Conservation (phyloP, 2,797 vertebrate species). For the Karalla daura region DNA sequence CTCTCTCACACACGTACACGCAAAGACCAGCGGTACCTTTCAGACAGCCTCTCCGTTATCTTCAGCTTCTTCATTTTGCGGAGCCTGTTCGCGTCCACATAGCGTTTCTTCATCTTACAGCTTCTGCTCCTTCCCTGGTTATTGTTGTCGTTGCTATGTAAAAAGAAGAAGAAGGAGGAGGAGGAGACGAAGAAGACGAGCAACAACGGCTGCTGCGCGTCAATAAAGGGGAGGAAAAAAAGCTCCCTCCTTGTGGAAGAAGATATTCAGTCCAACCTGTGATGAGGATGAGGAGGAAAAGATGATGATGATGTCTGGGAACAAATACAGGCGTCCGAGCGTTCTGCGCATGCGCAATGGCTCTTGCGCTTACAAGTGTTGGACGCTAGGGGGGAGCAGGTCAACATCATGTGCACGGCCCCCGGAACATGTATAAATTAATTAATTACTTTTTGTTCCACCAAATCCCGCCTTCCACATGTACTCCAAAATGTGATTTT, state of each 20-base stretch:
- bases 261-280: conserved; percentile 59
- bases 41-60: conserved; percentile 85
- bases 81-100: conserved; percentile 84
- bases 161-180: too few relatives aligned
- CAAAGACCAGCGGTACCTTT: conserved; percentile 82
- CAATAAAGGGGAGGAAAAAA: background rate
- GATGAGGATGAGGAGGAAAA: conserved; percentile 55
- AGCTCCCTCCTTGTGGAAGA: conserved; percentile 32
- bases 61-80: conserved; percentile 86
- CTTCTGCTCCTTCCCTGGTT: conserved; percentile 60
- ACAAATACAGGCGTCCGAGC: background rate
- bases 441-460: background rate
- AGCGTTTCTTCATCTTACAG: conserved; percentile 88
- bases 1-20: too few relatives aligned
- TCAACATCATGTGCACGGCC: conserved; percentile 1
- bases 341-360: conserved; percentile 73
- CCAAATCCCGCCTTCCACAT: too few relatives aligned
- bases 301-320: conserved; percentile 58
- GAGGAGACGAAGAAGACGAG: background rate
- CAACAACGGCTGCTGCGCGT: background rate
- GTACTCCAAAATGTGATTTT: too few relatives aligned
- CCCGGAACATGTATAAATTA: background rate
- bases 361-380: conserved; percentile 54
- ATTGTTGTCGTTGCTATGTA: conserved; percentile 45
- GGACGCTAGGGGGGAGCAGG: conserved; percentile 65